Evolutionary conservation across 2,888 invertebrate species (phyloP), one percentile per base, ranked within the genome.

Genomic region (Catocala nupta): DNA sequence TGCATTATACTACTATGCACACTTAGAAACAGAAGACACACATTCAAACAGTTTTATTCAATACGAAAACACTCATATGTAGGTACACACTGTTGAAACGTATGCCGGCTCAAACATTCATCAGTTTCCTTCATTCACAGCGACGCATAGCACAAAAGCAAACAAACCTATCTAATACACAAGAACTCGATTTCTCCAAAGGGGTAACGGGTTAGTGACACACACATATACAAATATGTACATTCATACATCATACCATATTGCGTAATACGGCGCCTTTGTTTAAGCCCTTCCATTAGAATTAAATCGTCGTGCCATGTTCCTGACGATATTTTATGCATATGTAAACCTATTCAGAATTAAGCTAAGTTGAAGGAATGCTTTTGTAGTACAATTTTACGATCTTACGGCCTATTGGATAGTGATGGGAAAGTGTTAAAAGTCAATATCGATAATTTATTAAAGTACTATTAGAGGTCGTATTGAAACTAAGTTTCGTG

Each of bases 351-450:
- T 82, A 81, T 85, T 85, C 81, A 82, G 75, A 82, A 83, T 83
- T 80, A 83, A 83, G 73, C 81, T 73, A 73, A 65, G 73, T 73
- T 73, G 67, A 70, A 72, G 82, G 88, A 88, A 89, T 88, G 81
- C 88, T 76, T 86, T 89, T 89, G 89, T 87, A 76, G 73, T 77
- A 77, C 81, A 80, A 70, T 84, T 86, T 88, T 86, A 89, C 81
- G 87, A 83, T 73, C 75, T 72, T 77, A 80, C 77, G 78, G 76
- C 81, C 81, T 83, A 80, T 81, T 79, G 61, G 58, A 5, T 82
- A 86, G 83, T 60, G 87, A 68, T 75, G 81, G 56, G 75, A 52
- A 12, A 58, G 62, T 13, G 42, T 55, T 39, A 61, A 49, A 5
- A n/a, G 33, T 55, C 54, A 61, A 65, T 70, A 60, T 77, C 72